Conservation (phyloP, 2,797 vertebrate genomes). For the Notoglanidium macrostoma region DNA sequence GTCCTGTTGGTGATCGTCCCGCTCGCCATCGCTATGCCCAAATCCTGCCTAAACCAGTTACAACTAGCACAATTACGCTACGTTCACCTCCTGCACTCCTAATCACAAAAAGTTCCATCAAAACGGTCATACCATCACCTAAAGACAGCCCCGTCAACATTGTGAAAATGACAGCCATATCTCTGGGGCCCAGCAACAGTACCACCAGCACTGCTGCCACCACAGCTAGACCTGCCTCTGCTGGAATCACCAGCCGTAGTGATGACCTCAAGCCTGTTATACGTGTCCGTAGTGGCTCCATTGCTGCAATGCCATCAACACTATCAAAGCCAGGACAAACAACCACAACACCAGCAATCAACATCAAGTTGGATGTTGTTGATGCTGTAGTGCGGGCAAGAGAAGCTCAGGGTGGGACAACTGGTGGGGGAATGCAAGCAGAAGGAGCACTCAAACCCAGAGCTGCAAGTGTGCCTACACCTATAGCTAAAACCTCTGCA, state of each 20-base stretch:
- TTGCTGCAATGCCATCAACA: slow-evolving; percentile 81
- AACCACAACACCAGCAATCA: slow-evolving; percentile 67
- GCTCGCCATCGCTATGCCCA: slow-evolving; percentile 93
- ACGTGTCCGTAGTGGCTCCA: slow-evolving; percentile 81
- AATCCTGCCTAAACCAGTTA: slow-evolving; percentile 93
- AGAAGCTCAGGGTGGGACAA: slow-evolving; percentile 72
- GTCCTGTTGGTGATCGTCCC: slow-evolving; percentile 86
- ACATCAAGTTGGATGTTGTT: slow-evolving; percentile 87
- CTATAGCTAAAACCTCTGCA: slow-evolving; percentile 76
- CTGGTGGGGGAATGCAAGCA: slow-evolving; percentile 60
- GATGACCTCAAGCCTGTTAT: slow-evolving; percentile 78
- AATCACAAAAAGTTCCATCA: slow-evolving; percentile 91
- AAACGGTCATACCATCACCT: slow-evolving; percentile 89
- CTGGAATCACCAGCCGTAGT: slow-evolving; percentile 66
- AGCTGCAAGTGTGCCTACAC: slow-evolving; percentile 78
- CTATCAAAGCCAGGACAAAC: slow-evolving; percentile 69
- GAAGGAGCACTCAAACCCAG: slow-evolving; percentile 75
- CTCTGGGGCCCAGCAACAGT: slow-evolving; percentile 80
- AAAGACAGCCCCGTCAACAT: slow-evolving; percentile 91
- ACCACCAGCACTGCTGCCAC: slow-evolving; percentile 70
- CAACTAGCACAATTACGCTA: slow-evolving; percentile 84
- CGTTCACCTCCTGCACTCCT: slow-evolving; percentile 93
- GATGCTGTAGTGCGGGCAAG: slow-evolving; percentile 82
- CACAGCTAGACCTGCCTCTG: slow-evolving; percentile 79
- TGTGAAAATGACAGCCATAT: slow-evolving; percentile 94